Evolutionary conservation across 2,113 vertebrate species (phyloP).

Genomic region (Chinchilla lanigera): DNA sequence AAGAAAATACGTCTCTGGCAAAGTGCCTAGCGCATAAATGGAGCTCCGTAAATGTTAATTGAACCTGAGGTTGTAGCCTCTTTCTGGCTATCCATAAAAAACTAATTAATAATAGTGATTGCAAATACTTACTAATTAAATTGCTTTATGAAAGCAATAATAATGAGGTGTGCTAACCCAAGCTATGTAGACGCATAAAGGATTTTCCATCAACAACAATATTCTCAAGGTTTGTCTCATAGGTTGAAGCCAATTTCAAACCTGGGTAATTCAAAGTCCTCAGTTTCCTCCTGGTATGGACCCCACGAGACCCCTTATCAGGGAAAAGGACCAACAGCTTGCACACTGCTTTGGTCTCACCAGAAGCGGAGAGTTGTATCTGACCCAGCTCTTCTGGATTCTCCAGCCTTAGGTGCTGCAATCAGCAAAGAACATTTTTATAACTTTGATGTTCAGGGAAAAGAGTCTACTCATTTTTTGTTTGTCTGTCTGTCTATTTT

Average conservation of each 20-base stretch:
- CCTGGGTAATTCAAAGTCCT: constrained; percentile 23
- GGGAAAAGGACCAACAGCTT: constrained; percentile 4
- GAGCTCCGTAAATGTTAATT: constrained; percentile 70
- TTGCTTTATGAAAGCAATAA: constrained; percentile 58
- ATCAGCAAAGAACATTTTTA: neutral
- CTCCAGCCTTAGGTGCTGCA: neutral
- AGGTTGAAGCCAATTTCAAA: constrained; percentile 39
- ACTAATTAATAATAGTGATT: constrained; percentile 71
- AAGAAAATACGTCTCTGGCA: constrained; percentile 58
- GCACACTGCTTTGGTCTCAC: neutral
- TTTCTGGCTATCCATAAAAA: constrained; percentile 69
- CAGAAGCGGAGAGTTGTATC: neutral
- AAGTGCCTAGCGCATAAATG: constrained; percentile 64
- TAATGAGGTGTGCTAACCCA: neutral
- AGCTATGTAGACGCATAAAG: neutral
- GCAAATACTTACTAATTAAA: constrained; percentile 58
- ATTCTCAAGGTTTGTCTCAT: constrained; percentile 26
- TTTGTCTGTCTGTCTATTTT: neutral
- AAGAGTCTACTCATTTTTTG: neutral
- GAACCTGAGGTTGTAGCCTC: constrained; percentile 61
- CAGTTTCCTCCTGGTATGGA: neutral
- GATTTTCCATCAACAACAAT: constrained; percentile 57
- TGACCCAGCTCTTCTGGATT: neutral
- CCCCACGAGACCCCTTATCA: neutral
- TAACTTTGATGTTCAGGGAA: neutral